These are phyloP conservation scores for Pseudomyrmex flavicornis DNA, from an alignment of 1,140 invertebrate genomes.

Conservation along the genomic window DNA sequence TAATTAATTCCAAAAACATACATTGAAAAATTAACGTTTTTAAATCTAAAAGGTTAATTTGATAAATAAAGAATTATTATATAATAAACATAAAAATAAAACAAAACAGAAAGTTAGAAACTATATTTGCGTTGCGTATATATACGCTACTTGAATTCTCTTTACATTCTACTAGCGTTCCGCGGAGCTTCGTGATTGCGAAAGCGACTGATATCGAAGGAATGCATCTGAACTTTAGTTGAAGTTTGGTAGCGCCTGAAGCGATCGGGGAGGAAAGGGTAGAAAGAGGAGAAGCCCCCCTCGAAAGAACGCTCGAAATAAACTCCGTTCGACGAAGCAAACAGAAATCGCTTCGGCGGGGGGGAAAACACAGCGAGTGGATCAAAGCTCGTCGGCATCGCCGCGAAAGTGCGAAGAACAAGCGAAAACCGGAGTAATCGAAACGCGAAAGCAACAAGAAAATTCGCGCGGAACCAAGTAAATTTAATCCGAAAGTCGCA, in stretches of 20 bases:
- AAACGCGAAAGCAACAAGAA: not conserved
- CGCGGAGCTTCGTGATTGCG: slow-evolving; percentile 2
- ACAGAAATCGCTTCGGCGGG: not conserved
- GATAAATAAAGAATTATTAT: no score
- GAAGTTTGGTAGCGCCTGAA: slow-evolving; percentile 1
- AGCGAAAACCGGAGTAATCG: not conserved
- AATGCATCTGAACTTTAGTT: slow-evolving; percentile 8
- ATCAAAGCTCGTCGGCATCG: slow-evolving; percentile 7
- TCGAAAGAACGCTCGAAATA: slow-evolving; percentile 38
- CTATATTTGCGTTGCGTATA: not conserved
- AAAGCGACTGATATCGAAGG: not conserved
- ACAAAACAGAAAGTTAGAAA: not conserved
- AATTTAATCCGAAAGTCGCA: slow-evolving; percentile 25
- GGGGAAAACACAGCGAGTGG: not conserved
- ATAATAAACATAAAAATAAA: not conserved
- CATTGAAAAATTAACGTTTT: no score
- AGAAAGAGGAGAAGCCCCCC: no score
- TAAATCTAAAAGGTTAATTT: no score
- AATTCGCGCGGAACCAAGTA: not conserved
- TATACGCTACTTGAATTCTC: not conserved
- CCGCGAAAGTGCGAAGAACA: not conserved
- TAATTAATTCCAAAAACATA: no score
- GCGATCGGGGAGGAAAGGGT: not conserved
- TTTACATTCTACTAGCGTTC: not conserved
- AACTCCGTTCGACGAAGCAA: slow-evolving; percentile 33